Base-by-base conservation (phyloP, 2,888 invertebrate species). In the Acrocera orbiculus region DNA sequence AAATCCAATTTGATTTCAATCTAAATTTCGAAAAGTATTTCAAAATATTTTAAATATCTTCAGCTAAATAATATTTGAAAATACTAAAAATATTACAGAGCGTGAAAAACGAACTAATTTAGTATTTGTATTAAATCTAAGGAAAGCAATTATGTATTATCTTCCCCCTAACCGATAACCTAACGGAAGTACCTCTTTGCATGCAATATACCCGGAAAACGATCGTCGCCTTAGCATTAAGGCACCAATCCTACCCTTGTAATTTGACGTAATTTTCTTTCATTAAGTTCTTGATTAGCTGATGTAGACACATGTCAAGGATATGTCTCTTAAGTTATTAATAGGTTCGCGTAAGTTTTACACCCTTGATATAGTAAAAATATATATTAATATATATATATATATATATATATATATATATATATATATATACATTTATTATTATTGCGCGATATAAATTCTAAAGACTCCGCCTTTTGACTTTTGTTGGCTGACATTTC, bases 231-330 rank as follows among this genome's bases (percentile, higher is more conserved):
- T 32, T 13, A 17, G 32, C 22, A 11, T 19, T 16, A 25, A 34
- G 22, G 28, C 23, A 16, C 23, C n/a, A n/a, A n/a, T n/a, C 28
- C 34, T 28, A 34, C 34, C 28, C 16, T 28, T 17, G 30, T 36
- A 36, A 39, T 39, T 36, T 39, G 36, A 28, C 27, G 36, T 39
- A 39, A 39, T 39, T 39, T 39, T 39, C 36, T 32, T 36, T 36
- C 36, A 39, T 39, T 39, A 39, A 32, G 34, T 26, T 32, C 32
- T 39, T 32, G 36, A 34, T 36, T 39, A 36, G 36, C 34, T 29
- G 20, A 15, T 32, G 39, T 25, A 33, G 39, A 36, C 39, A 39
- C 36, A 36, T 39, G 39, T 39, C 39, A 39, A 30, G 39, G 36
- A 34, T 34, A 34, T 39, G 39, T 39, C 39, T 30, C 29, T 32